Evolutionary conservation across 2,888 invertebrate species (phyloP).

Genomic region (Gerris lacustris): DNA sequence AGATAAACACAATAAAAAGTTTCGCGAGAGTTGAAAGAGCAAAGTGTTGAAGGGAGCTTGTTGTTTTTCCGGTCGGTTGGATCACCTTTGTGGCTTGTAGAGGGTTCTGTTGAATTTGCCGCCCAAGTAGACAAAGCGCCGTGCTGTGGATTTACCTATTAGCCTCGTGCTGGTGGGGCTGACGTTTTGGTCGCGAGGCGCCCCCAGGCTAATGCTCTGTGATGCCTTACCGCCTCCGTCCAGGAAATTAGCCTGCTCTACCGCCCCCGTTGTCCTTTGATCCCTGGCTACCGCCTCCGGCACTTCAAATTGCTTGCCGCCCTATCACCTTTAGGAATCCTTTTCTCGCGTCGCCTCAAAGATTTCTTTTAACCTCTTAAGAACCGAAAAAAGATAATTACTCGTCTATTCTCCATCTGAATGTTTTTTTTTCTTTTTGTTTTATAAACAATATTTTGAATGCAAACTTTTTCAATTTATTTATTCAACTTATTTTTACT

Average conservation of each 20-base stretch:
- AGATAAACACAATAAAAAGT: not conserved
- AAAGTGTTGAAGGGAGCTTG: not conserved
- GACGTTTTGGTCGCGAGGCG: not conserved
- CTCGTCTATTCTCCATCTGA: too few relatives aligned
- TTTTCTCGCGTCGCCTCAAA: not conserved
- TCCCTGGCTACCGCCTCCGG: not conserved
- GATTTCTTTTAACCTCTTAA: not conserved
- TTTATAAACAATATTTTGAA: too few relatives aligned
- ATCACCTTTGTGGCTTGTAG: not conserved
- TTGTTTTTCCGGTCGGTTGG: conserved; percentile 2
- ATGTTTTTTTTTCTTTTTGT: too few relatives aligned
- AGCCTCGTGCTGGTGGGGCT: not conserved
- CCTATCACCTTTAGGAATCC: not conserved
- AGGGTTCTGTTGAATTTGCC: not conserved
- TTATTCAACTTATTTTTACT: too few relatives aligned
- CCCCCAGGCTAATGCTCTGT: not conserved
- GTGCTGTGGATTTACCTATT: not conserved
- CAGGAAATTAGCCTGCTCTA: not conserved
- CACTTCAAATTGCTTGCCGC: not conserved
- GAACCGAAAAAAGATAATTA: not conserved
- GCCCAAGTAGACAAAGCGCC: not conserved
- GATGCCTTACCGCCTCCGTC: not conserved
- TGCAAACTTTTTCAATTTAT: too few relatives aligned
- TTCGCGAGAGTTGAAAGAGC: not conserved
- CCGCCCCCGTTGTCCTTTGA: not conserved